Evolutionary conservation across 2,797 vertebrate genomes (phyloP), one percentile per base, ranked within the genome.

Genomic region (Syngnathus rostellatus): DNA sequence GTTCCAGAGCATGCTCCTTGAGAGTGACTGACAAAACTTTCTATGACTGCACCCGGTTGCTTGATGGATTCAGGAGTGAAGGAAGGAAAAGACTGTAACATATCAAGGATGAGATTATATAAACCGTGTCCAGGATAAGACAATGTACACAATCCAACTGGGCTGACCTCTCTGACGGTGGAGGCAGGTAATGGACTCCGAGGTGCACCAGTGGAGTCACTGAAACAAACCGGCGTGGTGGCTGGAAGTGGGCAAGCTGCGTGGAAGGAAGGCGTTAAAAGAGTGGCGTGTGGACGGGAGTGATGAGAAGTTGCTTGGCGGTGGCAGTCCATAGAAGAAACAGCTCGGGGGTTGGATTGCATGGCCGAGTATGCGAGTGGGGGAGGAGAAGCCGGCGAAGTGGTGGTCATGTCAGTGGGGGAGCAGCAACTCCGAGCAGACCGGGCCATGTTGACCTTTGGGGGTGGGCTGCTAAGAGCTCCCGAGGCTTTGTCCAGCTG

Each of bases 1-100:
- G 95, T 97, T 79, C 95, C 96, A 40, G 96, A 97, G 90, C 96
- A 96, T 78, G 97, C 90, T 37, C 95, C 95, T 0, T 94, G 95
- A 65, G 94, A 94, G 31, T 94, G 95, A 86, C 87, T 97, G 61
- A 94, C 93, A 8, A 98, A 94, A 80, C 93, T 97, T 72, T 98
- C 94, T 14, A 98, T 98, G 78, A 98, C 92, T 0, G 95, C 95
- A 0, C 95, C 95, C 0, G 94, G 92, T 70, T 93, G 94, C 69
- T 90, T 91, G 74, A 85, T 83, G 21, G 84, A 88, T 63, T 89
- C 70, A 0, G 81, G 68, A 41, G 89, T 59, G 0, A 88, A 70
- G 9, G 73, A 23, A 10, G 85, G 60, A 60, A 86, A 86, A 72
- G 84, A 86, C 94, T 95, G 87, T 37, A 5, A 37, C 55, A 71